These are phyloP conservation scores for Lasioglossum morio DNA, from an alignment of 2,888 invertebrate species.

Conservation along the genomic window DNA sequence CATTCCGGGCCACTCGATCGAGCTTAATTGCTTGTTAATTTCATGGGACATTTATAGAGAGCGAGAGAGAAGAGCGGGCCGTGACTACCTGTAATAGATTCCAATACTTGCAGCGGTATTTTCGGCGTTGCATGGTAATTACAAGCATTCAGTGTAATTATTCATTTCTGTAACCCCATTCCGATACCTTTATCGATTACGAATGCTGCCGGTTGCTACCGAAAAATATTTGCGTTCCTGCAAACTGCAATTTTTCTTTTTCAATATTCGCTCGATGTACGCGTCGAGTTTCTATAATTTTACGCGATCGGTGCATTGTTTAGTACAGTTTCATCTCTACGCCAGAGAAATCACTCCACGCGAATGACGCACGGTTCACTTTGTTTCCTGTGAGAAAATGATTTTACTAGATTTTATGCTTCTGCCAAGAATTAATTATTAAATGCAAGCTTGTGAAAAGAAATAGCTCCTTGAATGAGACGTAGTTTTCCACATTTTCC, in stretches of 20 bases:
- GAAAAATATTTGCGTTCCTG: background rate
- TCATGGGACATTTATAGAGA: slow-evolving; percentile 29
- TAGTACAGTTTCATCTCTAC: background rate
- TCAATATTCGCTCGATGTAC: background rate
- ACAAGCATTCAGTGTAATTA: background rate
- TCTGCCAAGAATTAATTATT: background rate
- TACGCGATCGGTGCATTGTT: background rate
- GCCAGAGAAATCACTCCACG: background rate
- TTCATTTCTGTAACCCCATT: background rate
- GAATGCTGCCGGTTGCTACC: background rate
- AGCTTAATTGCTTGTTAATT: slow-evolving; percentile 61
- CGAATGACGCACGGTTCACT: too few species aligned
- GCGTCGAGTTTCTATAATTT: background rate
- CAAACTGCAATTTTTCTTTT: background rate
- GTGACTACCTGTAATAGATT: slow-evolving; percentile 21
- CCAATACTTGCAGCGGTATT: slow-evolving; percentile 11
- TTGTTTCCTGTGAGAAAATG: too few species aligned
- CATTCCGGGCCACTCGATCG: slow-evolving; percentile 25
- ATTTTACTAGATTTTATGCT: background rate
- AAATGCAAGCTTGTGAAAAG: background rate
- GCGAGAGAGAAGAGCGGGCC: background rate
- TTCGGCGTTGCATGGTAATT: background rate
- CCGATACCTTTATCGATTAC: background rate
- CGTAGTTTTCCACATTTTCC: too few species aligned
- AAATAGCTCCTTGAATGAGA: background rate